These are phyloP conservation scores for Synanthedon tipuliformis DNA, from an alignment of 2,888 invertebrate species.

Conservation along the genomic window DNA sequence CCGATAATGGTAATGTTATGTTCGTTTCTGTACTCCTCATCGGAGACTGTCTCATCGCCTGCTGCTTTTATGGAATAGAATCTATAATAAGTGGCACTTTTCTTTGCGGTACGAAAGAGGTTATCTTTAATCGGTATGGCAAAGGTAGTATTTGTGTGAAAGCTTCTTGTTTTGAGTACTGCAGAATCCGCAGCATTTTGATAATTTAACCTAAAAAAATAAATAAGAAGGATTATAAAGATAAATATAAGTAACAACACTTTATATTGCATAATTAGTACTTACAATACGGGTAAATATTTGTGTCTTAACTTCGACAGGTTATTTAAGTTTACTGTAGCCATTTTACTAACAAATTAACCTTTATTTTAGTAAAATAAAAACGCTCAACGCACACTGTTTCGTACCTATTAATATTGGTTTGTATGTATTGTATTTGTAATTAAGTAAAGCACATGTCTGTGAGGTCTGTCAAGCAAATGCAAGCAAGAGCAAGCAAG, in stretches of 20 bases:
- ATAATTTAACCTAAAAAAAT: conserved; percentile 21
- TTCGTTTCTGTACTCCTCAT: conserved; percentile 72
- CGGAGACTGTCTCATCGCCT: conserved; percentile 41
- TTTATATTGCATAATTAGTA: conserved; percentile 19
- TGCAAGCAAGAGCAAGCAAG: no score
- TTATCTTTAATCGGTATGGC: conserved; percentile 6
- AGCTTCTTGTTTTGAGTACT: no score
- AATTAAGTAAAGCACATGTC: no score
- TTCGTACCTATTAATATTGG: no score
- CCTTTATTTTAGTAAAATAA: no score
- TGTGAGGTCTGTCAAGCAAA: no score
- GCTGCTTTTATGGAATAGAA: conserved; percentile 39
- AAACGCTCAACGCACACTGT: no score
- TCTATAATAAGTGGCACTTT: conserved; percentile 10
- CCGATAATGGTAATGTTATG: conserved; percentile 82
- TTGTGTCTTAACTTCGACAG: conserved; percentile 17
- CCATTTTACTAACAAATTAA: no score
- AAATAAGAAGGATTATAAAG: background rate
- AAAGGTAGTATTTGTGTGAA: conserved; percentile 8
- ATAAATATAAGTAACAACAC: conserved; percentile 1
- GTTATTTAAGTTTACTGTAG: no score
- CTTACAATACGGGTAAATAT: conserved; percentile 39
- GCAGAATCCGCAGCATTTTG: conserved; percentile 15
- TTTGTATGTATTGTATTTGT: no score
- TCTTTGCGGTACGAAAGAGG: conserved; percentile 10